Evolutionary conservation across 2,888 invertebrate species (phyloP).

Genomic region (Mythimna vitellina): DNA sequence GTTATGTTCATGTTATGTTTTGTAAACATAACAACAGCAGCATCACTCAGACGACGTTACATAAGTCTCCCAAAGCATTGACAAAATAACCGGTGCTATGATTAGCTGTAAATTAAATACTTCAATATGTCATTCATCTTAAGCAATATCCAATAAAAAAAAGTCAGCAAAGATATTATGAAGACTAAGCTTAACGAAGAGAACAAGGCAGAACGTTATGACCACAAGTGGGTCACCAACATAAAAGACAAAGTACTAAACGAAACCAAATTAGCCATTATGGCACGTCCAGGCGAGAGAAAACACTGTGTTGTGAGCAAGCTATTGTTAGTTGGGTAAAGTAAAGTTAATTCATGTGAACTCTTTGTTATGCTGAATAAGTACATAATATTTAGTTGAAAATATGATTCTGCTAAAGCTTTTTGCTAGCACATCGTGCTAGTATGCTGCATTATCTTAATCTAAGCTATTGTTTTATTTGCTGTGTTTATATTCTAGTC

Average conservation of each 20-base stretch:
- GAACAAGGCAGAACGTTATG: conserved; percentile 52
- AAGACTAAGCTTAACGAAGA: conserved; percentile 20
- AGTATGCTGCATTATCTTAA: not conserved
- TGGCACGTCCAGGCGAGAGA: conserved; percentile 49
- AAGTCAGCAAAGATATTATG: conserved; percentile 18
- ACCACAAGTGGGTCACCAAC: conserved; percentile 51
- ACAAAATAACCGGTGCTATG: not conserved
- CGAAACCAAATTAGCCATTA: conserved; percentile 52
- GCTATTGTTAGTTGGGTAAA: conserved; percentile 32
- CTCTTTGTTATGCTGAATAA: conserved; percentile 8
- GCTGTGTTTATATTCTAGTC: not conserved
- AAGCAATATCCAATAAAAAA: not conserved
- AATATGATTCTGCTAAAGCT: conserved; percentile 5
- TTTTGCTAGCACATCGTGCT: not conserved
- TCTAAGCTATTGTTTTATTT: not conserved
- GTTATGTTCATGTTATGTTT: too few species aligned
- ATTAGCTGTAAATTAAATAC: not conserved
- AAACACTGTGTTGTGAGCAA: conserved; percentile 39
- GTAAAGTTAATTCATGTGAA: conserved; percentile 39
- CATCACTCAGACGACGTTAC: not conserved
- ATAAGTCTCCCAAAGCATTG: not conserved
- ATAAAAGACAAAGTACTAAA: conserved; percentile 30
- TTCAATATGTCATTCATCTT: not conserved
- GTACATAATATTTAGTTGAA: conserved; percentile 10
- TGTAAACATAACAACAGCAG: not conserved